Conservation (phyloP, 2,797 vertebrate genomes). For the Rhynchotus rufescens region DNA sequence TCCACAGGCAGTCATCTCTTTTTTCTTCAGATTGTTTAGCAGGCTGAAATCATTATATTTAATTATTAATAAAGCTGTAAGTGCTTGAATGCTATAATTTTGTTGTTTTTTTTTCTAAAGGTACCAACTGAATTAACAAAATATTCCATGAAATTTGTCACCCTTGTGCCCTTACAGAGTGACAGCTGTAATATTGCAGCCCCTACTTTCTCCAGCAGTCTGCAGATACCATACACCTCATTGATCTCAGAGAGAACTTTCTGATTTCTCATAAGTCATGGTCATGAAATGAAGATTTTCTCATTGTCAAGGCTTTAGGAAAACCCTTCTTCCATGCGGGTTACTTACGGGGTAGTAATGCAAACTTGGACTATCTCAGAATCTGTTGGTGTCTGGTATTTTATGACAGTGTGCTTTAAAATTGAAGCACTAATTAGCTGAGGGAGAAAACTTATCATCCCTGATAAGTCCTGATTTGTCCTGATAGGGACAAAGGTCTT, state of each 20-base stretch:
- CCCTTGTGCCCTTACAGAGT: not conserved
- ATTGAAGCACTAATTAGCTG: not conserved
- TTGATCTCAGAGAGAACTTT: not conserved
- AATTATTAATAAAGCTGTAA: not conserved
- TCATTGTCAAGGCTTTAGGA: not conserved
- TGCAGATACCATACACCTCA: not conserved
- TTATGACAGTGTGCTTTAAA: not conserved
- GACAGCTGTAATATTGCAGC: not conserved
- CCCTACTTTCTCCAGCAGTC: not conserved
- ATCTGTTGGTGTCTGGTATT: not conserved
- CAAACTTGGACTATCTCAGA: not conserved
- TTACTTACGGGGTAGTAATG: not conserved
- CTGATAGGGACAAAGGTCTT: too few species aligned
- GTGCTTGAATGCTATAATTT: not conserved
- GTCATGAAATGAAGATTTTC: not conserved
- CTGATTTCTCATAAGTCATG: not conserved
- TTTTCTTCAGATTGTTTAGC: not conserved
- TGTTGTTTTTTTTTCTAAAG: not conserved
- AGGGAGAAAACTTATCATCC: not conserved
- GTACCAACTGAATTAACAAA: not conserved
- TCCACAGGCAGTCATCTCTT: not conserved
- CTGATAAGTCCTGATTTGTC: not conserved
- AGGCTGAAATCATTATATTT: not conserved
- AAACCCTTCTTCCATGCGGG: not conserved
- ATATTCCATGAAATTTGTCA: not conserved